Evolutionary conservation across 2,113 vertebrate species (phyloP).

Genomic region (Coptodon bakossiorum): DNA sequence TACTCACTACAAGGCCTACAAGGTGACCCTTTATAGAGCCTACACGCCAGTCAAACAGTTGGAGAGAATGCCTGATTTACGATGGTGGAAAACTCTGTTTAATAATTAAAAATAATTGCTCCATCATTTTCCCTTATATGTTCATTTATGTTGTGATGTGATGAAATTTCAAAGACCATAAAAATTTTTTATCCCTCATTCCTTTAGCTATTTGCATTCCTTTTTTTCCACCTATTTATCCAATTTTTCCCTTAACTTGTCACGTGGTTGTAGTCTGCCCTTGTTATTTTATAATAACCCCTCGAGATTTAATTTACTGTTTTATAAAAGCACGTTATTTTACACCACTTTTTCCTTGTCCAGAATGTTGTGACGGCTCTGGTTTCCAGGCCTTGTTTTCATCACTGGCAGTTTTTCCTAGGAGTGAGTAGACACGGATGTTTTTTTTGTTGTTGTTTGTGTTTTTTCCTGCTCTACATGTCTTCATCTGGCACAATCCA

Average conservation of each 20-base stretch:
- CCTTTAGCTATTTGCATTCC: not conserved
- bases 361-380: not conserved
- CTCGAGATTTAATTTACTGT: not conserved
- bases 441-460: not conserved
- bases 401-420: not conserved
- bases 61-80: not conserved
- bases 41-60: not conserved
- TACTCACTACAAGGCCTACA: not conserved
- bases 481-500: constrained; percentile 28
- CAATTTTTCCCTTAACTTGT: not conserved
- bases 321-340: not conserved
- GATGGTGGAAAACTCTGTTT: not conserved
- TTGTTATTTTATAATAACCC: not conserved
- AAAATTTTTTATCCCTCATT: not conserved
- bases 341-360: not conserved
- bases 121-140: not conserved
- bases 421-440: not conserved
- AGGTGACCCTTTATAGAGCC: not conserved
- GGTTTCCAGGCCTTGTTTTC: constrained; percentile 2
- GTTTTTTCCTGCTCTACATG: not conserved
- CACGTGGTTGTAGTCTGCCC: not conserved
- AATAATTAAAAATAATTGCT: not conserved
- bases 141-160: not conserved
- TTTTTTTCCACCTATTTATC: not conserved
- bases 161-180: not conserved